Percentiles rank a stretch among this genome's conserved stretches.
These are phyloP conservation scores for Dynastes hyllus DNA, from an alignment of 2,888 invertebrate species.

Conservation along the genomic window DNA sequence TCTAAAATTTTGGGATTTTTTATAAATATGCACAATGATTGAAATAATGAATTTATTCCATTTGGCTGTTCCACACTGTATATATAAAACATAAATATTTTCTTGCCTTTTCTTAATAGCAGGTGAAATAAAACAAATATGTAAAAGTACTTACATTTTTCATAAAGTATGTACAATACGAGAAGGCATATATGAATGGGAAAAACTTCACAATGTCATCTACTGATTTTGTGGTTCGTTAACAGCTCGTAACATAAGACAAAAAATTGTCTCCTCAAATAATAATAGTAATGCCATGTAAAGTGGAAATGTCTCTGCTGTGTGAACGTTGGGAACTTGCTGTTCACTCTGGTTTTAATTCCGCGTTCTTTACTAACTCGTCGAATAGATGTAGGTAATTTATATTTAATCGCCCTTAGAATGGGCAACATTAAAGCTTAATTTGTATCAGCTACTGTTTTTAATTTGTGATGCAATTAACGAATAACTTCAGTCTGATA, in stretches of 20 bases:
- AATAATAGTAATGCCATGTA: background rate
- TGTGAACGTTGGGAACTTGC: background rate
- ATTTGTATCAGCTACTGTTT: conserved; percentile 1
- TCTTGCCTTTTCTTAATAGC: too few species aligned
- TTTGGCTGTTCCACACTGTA: too few species aligned
- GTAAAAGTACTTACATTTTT: background rate
- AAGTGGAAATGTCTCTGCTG: background rate
- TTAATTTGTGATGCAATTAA: background rate
- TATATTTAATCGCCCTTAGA: background rate
- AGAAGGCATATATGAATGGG: background rate
- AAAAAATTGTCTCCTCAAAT: background rate
- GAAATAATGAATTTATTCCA: too few species aligned
- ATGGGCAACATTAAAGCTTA: background rate
- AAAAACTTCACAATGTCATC: background rate
- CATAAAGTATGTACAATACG: background rate
- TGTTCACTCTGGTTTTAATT: conserved; percentile 1
- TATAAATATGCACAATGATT: too few species aligned
- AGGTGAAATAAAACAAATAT: too few species aligned
- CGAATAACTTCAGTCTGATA: background rate
- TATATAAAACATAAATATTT: too few species aligned
- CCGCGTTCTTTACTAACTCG: background rate
- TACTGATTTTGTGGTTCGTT: background rate
- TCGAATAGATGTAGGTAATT: background rate
- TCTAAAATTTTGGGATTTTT: too few species aligned
- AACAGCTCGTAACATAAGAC: background rate